A percentile compares a stretch with the other conserved stretches of the same genome.
These are phyloP conservation scores for Nannoperca australis DNA, from an alignment of 2,797 vertebrate species.

Conservation along the genomic window DNA sequence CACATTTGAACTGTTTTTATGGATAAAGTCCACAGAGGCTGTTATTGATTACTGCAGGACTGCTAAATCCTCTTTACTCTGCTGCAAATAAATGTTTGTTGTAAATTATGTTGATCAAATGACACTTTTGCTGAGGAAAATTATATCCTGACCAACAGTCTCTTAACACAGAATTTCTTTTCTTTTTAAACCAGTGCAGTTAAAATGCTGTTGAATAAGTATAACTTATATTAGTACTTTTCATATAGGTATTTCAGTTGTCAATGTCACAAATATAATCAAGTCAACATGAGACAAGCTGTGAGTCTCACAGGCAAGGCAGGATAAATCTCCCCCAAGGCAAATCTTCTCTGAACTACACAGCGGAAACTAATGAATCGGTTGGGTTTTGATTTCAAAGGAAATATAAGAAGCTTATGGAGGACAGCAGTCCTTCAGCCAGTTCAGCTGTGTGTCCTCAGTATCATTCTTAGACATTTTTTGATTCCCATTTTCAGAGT, in stretches of 20 bases:
- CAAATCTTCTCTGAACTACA: conserved; percentile 53
- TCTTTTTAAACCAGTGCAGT: background rate
- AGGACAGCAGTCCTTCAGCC: conserved; percentile 56
- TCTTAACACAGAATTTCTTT: background rate
- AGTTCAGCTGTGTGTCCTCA: conserved; percentile 48
- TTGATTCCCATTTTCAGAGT: conserved; percentile 32
- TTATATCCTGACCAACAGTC: background rate
- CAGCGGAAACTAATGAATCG: conserved; percentile 68
- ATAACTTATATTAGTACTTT: background rate
- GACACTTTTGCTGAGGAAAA: background rate
- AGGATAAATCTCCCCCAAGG: conserved; percentile 45
- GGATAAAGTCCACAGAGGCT: conserved; percentile 59
- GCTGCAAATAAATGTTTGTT: conserved; percentile 27
- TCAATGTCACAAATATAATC: conserved; percentile 54
- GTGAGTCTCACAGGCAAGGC: conserved; percentile 23
- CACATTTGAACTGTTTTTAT: conserved; percentile 65
- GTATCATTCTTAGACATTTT: conserved; percentile 48
- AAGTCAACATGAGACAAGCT: conserved; percentile 44
- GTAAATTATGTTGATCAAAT: conserved; percentile 19
- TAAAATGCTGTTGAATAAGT: conserved; percentile 10
- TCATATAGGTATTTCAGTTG: background rate
- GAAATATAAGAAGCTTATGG: conserved; percentile 69
- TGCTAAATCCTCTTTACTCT: conserved; percentile 46
- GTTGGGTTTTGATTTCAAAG: conserved; percentile 66
- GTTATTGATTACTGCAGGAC: conserved; percentile 56